Evolutionary conservation across 2,797 vertebrate genomes (phyloP).

Genomic region (Sebastes steindachneri): DNA sequence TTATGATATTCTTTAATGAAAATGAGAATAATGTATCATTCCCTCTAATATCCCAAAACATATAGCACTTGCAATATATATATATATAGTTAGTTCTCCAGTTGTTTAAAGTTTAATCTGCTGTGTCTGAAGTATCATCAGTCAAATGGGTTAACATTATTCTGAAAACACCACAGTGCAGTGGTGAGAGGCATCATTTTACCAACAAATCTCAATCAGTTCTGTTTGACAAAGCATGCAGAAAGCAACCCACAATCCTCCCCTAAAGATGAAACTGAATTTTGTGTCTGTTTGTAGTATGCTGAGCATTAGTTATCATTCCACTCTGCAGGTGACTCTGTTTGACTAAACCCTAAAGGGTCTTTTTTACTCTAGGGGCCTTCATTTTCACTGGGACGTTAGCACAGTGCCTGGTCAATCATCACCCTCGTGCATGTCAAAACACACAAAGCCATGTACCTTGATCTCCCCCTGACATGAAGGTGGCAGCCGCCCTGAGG

Average conservation of each 20-base stretch:
- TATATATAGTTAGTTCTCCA: background rate
- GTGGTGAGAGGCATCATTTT: background rate
- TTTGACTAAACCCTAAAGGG: constrained; percentile 4
- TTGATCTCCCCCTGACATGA: constrained; percentile 40
- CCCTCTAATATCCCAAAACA: no score
- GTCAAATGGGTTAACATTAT: background rate
- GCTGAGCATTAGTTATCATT: background rate
- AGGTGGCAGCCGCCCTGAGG: constrained; percentile 50
- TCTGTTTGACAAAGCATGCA: background rate
- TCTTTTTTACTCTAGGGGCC: constrained; percentile 15
- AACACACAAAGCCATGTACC: constrained; percentile 19
- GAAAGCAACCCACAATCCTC: background rate
- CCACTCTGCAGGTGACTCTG: background rate
- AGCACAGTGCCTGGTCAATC: constrained; percentile 21
- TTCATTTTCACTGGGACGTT: constrained; percentile 29
- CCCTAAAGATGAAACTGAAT: background rate
- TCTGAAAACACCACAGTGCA: background rate
- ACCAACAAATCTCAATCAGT: background rate
- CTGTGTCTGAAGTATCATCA: constrained; percentile 1
- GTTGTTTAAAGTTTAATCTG: background rate
- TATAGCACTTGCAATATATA: no score
- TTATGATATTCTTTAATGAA: no score
- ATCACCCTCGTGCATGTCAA: background rate
- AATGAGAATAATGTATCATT: no score
- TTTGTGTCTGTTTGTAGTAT: background rate